phyloP scores from a whole-genome alignment of 2,888 invertebrate species.

The Cremastinae sp. region DNA sequence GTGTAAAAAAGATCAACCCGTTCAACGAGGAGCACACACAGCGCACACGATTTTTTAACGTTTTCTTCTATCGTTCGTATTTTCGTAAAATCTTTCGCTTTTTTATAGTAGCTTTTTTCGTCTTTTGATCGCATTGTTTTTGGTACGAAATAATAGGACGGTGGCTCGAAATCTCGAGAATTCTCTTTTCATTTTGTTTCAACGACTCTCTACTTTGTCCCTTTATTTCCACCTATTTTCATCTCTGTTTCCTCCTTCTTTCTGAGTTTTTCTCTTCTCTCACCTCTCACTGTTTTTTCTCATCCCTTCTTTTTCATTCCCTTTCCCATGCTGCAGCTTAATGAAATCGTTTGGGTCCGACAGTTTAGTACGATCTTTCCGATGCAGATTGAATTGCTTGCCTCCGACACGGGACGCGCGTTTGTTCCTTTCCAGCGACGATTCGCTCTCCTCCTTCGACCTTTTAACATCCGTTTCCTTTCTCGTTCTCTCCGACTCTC shows the following conservation, averaged over 20 bases:
- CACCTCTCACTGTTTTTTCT: conserved; percentile 32
- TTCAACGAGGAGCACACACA: no score
- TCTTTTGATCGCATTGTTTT: no score
- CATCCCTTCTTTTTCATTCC: conserved; percentile 10
- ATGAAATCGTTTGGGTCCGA: conserved; percentile 71
- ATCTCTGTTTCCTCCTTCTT: neutral
- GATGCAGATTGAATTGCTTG: conserved; percentile 73
- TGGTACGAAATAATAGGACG: no score
- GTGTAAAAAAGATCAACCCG: no score
- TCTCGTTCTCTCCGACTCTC: conserved; percentile 37
- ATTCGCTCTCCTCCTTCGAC: conserved; percentile 21
- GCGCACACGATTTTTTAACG: no score
- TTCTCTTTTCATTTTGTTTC: conserved; percentile 34
- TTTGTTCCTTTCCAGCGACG: conserved; percentile 54
- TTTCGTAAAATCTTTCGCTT: no score
- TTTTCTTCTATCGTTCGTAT: no score
- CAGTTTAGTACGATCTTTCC: conserved; percentile 67
- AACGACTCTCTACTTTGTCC: conserved; percentile 22
- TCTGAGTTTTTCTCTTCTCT: neutral
- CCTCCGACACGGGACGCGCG: conserved; percentile 56
- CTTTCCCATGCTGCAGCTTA: conserved; percentile 63
- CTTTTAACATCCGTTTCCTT: conserved; percentile 32
- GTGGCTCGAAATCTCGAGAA: conserved; percentile 21
- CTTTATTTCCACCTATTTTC: conserved; percentile 8
- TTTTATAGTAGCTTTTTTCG: no score